These are phyloP conservation scores for Papilio aristodemus DNA, from an alignment of 1,140 invertebrate species.

Conservation along the genomic window DNA sequence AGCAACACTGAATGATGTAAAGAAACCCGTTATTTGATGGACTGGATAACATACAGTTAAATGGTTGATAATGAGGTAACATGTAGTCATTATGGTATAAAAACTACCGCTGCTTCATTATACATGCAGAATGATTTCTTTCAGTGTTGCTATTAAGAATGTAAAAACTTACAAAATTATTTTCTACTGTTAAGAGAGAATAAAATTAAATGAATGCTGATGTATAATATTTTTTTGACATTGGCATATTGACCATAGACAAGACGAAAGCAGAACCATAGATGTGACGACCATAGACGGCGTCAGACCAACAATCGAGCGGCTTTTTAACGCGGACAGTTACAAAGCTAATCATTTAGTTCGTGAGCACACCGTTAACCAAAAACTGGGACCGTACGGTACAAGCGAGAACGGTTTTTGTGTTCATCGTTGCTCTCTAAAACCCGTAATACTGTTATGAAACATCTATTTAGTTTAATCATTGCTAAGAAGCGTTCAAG, in stretches of 20 bases:
- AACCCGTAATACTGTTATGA: conserved; percentile 76
- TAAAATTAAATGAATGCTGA: too few relatives aligned
- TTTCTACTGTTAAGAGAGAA: too few relatives aligned
- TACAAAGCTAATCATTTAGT: conserved; percentile 72
- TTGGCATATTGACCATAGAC: conserved; percentile 24
- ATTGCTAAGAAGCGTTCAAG: conserved; percentile 53
- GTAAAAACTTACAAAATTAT: too few relatives aligned
- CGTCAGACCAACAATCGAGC: conserved; percentile 35
- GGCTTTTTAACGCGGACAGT: conserved; percentile 57
- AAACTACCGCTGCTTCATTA: conserved; percentile 1
- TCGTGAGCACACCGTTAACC: conserved; percentile 63
- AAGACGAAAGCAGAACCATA: conserved; percentile 1
- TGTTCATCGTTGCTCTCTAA: conserved; percentile 59
- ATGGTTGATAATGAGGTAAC: conserved; percentile 7
- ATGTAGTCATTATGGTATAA: neutral
- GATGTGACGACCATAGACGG: conserved; percentile 27
- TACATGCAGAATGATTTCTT: neutral
- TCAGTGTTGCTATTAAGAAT: too few relatives aligned
- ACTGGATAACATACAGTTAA: conserved; percentile 11
- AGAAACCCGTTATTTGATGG: conserved; percentile 10
- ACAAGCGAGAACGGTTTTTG: conserved; percentile 64
- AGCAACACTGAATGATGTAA: conserved; percentile 7
- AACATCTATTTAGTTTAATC: conserved; percentile 69
- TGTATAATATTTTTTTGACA: neutral
- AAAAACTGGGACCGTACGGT: conserved; percentile 75